A percentile compares a stretch with the other conserved stretches of the same genome.
These are phyloP conservation scores for Apoda limacodes DNA, from an alignment of 2,888 invertebrate species.

Conservation along the genomic window DNA sequence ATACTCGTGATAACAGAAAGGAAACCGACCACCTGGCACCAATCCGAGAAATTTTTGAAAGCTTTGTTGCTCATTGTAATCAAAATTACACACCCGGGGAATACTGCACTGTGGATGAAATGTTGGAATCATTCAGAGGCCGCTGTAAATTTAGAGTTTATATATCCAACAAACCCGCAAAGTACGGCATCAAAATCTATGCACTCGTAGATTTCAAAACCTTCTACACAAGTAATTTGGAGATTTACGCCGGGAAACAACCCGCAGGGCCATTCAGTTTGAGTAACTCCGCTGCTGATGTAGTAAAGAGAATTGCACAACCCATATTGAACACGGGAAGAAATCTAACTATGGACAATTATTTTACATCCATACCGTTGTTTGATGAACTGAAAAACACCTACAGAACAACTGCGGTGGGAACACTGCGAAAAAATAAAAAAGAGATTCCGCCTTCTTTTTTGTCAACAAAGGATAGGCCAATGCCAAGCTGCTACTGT, in stretches of 20 bases:
- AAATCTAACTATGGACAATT: slow-evolving; percentile 18
- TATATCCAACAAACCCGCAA: slow-evolving; percentile 16
- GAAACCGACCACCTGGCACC: slow-evolving; percentile 12
- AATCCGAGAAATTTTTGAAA: slow-evolving; percentile 11
- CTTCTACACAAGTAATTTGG: slow-evolving; percentile 18
- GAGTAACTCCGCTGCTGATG: slow-evolving; percentile 10
- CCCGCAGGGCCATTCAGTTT: slow-evolving; percentile 11
- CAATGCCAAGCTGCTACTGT: no score
- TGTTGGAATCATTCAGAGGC: no score
- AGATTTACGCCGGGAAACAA: slow-evolving; percentile 17
- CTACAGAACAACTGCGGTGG: slow-evolving; percentile 12
- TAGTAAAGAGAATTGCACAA: slow-evolving; percentile 14
- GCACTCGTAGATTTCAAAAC: slow-evolving; percentile 15
- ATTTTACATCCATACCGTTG: slow-evolving; percentile 16
- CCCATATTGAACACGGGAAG: slow-evolving; percentile 13
- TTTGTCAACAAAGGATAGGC: slow-evolving; percentile 8
- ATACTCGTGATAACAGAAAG: slow-evolving; percentile 6
- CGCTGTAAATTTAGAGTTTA: slow-evolving; percentile 16
- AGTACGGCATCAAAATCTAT: slow-evolving; percentile 18
- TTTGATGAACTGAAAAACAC: slow-evolving; percentile 9
- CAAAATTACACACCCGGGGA: slow-evolving; percentile 11
- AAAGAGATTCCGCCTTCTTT: slow-evolving; percentile 13
- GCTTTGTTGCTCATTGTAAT: slow-evolving; percentile 11
- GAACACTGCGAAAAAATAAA: slow-evolving; percentile 14
- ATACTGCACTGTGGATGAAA: slow-evolving; percentile 16